Percentiles rank a stretch among this genome's conserved stretches.
Evolutionary conservation across 2,797 vertebrate genomes (phyloP).

Genomic region (Botia almorhae): DNA sequence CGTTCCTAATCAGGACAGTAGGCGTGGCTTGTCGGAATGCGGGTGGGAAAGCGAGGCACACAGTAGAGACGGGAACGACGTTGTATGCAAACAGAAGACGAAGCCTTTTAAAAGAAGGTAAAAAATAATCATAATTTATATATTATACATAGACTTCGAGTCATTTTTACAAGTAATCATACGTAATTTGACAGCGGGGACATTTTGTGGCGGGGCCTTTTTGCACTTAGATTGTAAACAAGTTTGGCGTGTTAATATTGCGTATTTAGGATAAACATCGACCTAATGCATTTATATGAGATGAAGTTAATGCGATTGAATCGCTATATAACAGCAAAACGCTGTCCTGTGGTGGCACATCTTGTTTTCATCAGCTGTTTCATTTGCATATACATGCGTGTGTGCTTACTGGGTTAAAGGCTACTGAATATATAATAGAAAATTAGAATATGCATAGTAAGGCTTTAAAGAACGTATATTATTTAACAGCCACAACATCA

Average conservation of each 20-base stretch:
- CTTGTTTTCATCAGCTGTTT: background rate
- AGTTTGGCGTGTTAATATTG: background rate
- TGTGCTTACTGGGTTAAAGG: background rate
- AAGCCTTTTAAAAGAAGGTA: conserved; percentile 12
- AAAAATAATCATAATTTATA: background rate
- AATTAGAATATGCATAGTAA: too few relatives aligned
- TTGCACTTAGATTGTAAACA: background rate
- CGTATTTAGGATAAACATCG: background rate
- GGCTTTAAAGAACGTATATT: too few relatives aligned
- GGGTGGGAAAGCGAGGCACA: background rate
- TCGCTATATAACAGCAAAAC: background rate
- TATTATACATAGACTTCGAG: background rate
- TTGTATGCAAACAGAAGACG: background rate
- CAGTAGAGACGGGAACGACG: background rate
- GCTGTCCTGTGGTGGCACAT: too few relatives aligned
- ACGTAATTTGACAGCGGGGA: background rate
- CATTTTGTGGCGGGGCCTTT: background rate
- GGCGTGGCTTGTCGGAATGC: background rate
- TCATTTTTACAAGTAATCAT: background rate
- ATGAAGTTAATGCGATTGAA: too few relatives aligned
- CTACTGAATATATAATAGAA: background rate
- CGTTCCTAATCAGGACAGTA: background rate
- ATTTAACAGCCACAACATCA: too few relatives aligned
- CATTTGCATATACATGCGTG: background rate
- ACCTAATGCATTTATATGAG: background rate